Conservation (phyloP, 2,113 vertebrate genomes). For the Corythornis cristatus region DNA sequence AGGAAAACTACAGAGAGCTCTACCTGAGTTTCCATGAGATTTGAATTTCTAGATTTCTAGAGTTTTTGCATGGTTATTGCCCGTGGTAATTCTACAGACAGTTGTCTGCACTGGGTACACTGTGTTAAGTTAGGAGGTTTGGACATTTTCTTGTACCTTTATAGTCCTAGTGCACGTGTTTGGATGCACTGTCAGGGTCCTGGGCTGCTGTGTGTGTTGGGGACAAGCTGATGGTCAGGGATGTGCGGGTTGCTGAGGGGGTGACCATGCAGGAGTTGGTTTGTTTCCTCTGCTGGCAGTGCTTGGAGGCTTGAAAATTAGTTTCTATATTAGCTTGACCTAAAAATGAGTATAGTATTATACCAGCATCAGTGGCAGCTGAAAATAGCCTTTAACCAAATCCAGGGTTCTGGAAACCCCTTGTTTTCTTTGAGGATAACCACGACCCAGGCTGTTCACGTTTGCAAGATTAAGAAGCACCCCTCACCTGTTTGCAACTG, state of each 20-base stretch:
- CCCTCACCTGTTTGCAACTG: background rate
- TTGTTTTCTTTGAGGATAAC: background rate
- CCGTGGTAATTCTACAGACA: background rate
- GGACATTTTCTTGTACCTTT: background rate
- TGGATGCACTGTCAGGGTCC: background rate
- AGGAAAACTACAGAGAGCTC: background rate
- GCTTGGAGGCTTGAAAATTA: background rate
- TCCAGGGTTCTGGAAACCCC: background rate
- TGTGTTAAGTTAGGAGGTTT: background rate
- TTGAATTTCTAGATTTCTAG: background rate
- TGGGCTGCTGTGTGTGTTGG: background rate
- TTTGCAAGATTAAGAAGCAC: background rate
- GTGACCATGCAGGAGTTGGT: background rate
- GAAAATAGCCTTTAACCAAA: background rate
- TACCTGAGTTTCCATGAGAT: background rate
- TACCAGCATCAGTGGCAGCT: background rate
- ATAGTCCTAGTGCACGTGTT: background rate
- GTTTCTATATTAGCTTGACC: background rate
- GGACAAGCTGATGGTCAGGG: background rate
- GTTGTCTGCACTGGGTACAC: background rate
- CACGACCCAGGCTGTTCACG: background rate
- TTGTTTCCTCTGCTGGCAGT: background rate
- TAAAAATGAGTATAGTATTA: background rate
- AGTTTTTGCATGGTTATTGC: background rate
- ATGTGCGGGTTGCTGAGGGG: rapidly evolving